Evolutionary conservation across 2,113 vertebrate genomes (phyloP).

Genomic region (Phylloscopus whistleri): DNA sequence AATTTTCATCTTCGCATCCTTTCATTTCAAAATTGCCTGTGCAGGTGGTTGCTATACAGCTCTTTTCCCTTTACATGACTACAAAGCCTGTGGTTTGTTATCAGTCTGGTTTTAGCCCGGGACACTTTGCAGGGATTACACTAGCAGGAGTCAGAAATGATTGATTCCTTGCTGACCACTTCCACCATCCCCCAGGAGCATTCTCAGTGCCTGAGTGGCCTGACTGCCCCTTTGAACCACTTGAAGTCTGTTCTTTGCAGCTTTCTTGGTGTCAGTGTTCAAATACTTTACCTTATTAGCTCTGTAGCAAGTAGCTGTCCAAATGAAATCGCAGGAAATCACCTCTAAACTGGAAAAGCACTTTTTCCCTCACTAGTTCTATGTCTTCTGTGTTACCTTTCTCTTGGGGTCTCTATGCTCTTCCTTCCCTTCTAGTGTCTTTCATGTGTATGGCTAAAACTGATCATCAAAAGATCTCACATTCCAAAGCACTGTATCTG

Average conservation of each 20-base stretch:
- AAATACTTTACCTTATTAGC: neutral
- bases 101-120: neutral
- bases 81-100: conserved; percentile 34
- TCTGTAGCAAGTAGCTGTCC: neutral
- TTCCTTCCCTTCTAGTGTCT: neutral
- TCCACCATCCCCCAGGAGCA: neutral
- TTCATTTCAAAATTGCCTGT: conserved; percentile 68
- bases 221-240: neutral
- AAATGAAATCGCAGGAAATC: neutral
- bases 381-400: neutral
- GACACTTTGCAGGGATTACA: neutral
- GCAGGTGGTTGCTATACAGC: conserved; percentile 68
- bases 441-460: neutral
- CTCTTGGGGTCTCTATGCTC: neutral
- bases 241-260: neutral
- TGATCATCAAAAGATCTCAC: neutral
- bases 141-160: neutral
- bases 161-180: neutral
- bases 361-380: neutral
- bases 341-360: neutral
- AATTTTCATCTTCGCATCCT: conserved; percentile 64
- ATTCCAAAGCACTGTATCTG: neutral
- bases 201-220: neutral
- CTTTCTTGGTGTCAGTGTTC: neutral
- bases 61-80: neutral